Percentiles rank a stretch among this genome's conserved stretches.
These are phyloP conservation scores for Centropyge bicolor DNA, from an alignment of 2,797 vertebrate genomes.

Conservation along the genomic window DNA sequence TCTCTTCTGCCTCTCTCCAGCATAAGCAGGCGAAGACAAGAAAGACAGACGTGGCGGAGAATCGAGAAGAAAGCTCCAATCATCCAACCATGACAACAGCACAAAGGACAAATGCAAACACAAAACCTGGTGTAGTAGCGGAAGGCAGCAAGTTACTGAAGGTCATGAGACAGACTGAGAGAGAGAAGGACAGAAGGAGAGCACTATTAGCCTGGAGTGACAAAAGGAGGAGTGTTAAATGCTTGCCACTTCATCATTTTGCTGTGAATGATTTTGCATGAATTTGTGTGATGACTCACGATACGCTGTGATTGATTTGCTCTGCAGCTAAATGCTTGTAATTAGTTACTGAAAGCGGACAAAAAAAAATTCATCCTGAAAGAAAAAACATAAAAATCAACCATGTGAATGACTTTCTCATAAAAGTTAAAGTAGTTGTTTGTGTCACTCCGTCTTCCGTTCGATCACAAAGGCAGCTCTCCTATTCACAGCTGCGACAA, in stretches of 20 bases:
- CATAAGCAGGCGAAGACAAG: neutral
- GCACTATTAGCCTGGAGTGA: constrained; percentile 71
- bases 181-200: constrained; percentile 63
- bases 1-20: constrained; percentile 6
- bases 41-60: neutral
- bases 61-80: neutral
- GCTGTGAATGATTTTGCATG: constrained; percentile 83
- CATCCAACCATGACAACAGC: neutral
- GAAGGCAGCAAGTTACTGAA: constrained; percentile 48
- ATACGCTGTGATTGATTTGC: constrained; percentile 71
- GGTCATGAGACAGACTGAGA: constrained; percentile 47
- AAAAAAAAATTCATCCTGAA: constrained; percentile 24
- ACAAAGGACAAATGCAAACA: constrained; percentile 20
- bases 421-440: constrained; percentile 37
- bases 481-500: neutral
- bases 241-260: constrained; percentile 72
- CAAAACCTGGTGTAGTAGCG: neutral
- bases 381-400: constrained; percentile 22
- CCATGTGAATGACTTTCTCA: constrained; percentile 58
- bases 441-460: neutral
- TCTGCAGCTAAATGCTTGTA: constrained; percentile 76
- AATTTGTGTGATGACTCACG: constrained; percentile 79
- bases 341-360: constrained; percentile 61
- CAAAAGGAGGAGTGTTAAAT: constrained; percentile 70
- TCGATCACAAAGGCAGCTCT: neutral